Percentiles rank a stretch among this genome's conserved stretches.
These are phyloP conservation scores for Brachionus rotundiformis DNA, from an alignment of 1,140 invertebrate genomes.

Conservation along the genomic window DNA sequence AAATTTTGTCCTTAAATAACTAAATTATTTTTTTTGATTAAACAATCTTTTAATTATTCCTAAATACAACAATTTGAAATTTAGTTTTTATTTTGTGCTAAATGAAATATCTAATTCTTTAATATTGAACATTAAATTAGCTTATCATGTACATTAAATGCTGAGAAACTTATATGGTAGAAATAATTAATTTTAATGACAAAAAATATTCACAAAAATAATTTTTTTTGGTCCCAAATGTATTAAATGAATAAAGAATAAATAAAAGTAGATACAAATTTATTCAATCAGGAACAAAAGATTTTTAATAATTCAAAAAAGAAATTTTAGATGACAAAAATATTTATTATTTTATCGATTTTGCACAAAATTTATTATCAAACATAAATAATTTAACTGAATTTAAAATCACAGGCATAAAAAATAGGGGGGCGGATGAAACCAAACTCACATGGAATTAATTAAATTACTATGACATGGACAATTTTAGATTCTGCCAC, in stretches of 20 bases:
- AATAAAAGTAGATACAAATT: not conserved
- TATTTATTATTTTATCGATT: not conserved
- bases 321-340: not conserved
- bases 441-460: not conserved
- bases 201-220: too few species aligned
- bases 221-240: not conserved
- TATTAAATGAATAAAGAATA: not conserved
- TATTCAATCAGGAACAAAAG: not conserved
- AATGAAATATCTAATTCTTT: too few species aligned
- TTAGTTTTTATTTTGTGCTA: too few species aligned
- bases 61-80: too few species aligned
- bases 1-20: too few species aligned
- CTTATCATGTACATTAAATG: too few species aligned
- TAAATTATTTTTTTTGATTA: too few species aligned
- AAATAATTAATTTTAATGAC: too few species aligned
- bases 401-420: not conserved
- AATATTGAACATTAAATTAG: too few species aligned
- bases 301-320: not conserved
- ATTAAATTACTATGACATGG: not conserved
- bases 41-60: too few species aligned
- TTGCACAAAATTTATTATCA: constrained; percentile 15
- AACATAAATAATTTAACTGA: not conserved
- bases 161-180: too few species aligned
- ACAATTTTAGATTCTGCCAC: too few species aligned
- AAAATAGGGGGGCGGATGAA: not conserved